Base-by-base conservation (phyloP, 2,113 vertebrate species). In the Herpetotheres cachinnans region DNA sequence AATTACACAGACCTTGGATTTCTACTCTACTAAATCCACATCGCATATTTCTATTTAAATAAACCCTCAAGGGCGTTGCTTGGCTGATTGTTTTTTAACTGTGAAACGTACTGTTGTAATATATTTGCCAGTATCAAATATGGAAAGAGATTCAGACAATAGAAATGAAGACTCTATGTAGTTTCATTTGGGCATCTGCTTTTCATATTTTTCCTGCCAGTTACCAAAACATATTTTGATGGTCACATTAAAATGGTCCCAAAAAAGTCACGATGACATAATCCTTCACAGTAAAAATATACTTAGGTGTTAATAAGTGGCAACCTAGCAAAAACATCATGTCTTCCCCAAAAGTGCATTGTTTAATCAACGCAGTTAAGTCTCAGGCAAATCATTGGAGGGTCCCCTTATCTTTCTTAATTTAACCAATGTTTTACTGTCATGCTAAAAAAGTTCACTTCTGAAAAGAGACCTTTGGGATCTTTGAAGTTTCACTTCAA, bases 1-100 rank as follows among this genome's bases (percentile, higher is more conserved):
- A 93, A 85, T 93, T 80, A 96, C 85, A 96, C 82, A 95, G 78
- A 90, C 71, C 94, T 95, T 96, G 91, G 40, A 78, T 90, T 92
- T 79, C 74, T 76, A 34, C 47, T 85, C 32, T 47, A 15, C 82
- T 94, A 79, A 93, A 94, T 82, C 73, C 61, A 95, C 62, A 69
- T 69, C 38, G 38, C 61, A 40, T 71, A 82, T 84, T 91, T 93
- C 52, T 93, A 54, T 90, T 91, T 90, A 93, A 90, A 90, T 90
- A 96, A 93, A 26, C 25, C 52, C 19, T 83, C 65, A 82, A 95
- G 83, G 49, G 49, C 49, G 92, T 90, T 93, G 44, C 82, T 91
- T 79, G 38, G 38, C n/a, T 79, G 58, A 38, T 54, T 79, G 29
- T 34, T 77, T 89, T 87, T 95, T 70, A 84, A 81, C 46, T 86